Evolutionary conservation across 2,113 vertebrate species (phyloP), one percentile per base, ranked within the genome.

Genomic region (Planiliza haematocheilus): DNA sequence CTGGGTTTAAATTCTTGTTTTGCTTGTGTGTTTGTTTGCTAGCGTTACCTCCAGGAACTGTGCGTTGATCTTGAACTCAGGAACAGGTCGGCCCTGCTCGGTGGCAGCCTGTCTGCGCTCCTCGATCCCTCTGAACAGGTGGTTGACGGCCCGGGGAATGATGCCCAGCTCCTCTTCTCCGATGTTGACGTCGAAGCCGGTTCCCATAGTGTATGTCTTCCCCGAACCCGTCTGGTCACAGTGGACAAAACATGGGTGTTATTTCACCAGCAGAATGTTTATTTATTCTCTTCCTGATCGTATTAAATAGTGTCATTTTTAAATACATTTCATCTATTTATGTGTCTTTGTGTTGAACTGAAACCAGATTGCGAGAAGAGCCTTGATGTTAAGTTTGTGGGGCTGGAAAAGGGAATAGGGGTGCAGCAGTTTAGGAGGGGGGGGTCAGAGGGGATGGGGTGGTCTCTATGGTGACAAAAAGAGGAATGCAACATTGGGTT

Each of bases 181-280:
- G 67, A 97, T 94, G 91, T 91, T 97, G 74, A 99, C 96, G 18
- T 99, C 96, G 77, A 99, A 99, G 60, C 98, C 98, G 9, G 98
- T 99, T 65, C 98, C 97, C 98, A 99, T 99, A 51, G 96, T 98
- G 51, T 99, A 99, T 0, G 98, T 99, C 93, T 99, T 99, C 36
- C 98, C 98, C 53, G 97, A 96, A 66, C 97, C 98, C 11, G 98
- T 99, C 98, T 99, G 85, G 4, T 73, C 4, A 7, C 0, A 1
- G 10, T 18, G 8, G 20, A 50, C 17, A 66, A 73, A 3, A 81
- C 34, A 16, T 3, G 11, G 8, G 2, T 30, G 10, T n/a, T 10
- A 50, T 7, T 30, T n/a, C n/a, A n/a, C n/a, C n/a, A n/a, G n/a
- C n/a, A n/a, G n/a, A n/a, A n/a, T n/a, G n/a, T n/a, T n/a, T n/a